Evolutionary conservation across 2,888 invertebrate genomes (phyloP).

Genomic region (Drosophila cracens): DNA sequence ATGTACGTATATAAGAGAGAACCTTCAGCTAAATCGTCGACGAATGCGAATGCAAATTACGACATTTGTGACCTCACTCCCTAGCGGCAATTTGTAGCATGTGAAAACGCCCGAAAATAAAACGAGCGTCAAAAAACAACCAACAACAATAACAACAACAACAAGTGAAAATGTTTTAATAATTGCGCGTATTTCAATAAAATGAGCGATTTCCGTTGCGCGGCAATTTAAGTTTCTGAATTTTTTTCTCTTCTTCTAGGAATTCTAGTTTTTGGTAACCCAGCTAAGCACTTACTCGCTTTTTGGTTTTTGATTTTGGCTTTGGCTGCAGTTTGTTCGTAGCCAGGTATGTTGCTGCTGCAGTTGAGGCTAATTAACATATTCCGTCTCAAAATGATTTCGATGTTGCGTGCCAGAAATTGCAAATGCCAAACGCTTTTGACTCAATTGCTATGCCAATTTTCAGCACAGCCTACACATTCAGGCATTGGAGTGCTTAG

Average conservation of each 20-base stretch:
- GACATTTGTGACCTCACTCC: constrained; percentile 65
- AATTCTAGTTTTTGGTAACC: constrained; percentile 53
- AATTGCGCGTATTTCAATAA: constrained; percentile 73
- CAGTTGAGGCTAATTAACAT: constrained; percentile 72
- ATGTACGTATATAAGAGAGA: constrained; percentile 38
- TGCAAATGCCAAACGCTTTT: constrained; percentile 77
- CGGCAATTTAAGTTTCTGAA: constrained; percentile 55
- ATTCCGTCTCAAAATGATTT: constrained; percentile 69
- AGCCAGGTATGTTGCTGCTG: constrained; percentile 25
- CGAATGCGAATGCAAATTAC: constrained; percentile 59
- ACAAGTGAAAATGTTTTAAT: constrained; percentile 76
- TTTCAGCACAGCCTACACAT: constrained; percentile 47
- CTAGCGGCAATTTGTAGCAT: constrained; percentile 68
- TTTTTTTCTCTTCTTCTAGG: constrained; percentile 34
- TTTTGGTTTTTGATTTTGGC: constrained; percentile 22
- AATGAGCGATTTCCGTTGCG: constrained; percentile 76
- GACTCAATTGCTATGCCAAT: constrained; percentile 71
- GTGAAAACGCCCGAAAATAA: constrained; percentile 61
- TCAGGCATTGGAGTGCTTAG: constrained; percentile 17
- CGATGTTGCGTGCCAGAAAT: constrained; percentile 74
- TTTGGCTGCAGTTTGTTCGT: constrained; percentile 32
- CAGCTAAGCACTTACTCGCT: constrained; percentile 22
- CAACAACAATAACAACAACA: constrained; percentile 30
- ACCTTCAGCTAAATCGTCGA: constrained; percentile 50
- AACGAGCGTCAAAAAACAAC: constrained; percentile 10